phyloP scores from a whole-genome alignment of 2,797 vertebrate species.

The Gymnodraco acuticeps region DNA sequence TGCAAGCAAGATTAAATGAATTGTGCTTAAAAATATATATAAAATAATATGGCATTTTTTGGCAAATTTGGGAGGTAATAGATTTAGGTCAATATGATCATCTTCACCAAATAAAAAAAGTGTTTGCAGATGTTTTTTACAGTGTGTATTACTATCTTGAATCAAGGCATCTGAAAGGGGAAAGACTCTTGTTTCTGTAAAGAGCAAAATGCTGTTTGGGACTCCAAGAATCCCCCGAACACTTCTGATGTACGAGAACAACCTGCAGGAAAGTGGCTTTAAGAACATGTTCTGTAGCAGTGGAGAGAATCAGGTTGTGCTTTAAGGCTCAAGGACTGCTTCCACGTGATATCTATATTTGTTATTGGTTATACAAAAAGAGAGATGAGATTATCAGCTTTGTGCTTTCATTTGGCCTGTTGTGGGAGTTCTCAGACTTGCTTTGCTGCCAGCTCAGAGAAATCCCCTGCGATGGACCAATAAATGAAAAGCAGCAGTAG shows the following conservation, averaged over 20 bases:
- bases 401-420: constrained; percentile 51
- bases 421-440: constrained; percentile 56
- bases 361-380: constrained; percentile 51
- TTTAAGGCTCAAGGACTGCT: constrained; percentile 26
- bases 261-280: constrained; percentile 1
- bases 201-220: constrained; percentile 10
- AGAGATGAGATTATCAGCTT: constrained; percentile 54
- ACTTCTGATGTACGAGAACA: constrained; percentile 18
- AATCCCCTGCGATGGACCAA: constrained; percentile 53
- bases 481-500: constrained; percentile 48
- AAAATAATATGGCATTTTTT: neutral
- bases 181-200: neutral
- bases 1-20: neutral
- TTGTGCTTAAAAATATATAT: neutral
- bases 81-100: neutral
- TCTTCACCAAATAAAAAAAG: neutral
- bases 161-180: neutral
- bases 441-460: constrained; percentile 52
- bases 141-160: constrained; percentile 1
- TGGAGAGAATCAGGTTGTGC: constrained; percentile 26
- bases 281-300: constrained; percentile 10
- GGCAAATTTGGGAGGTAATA: neutral
- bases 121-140: no score
- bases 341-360: constrained; percentile 46
- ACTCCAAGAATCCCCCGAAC: neutral